Percentiles rank a stretch among this genome's conserved stretches.
Evolutionary conservation across 2,113 vertebrate genomes (phyloP).

Genomic region (Melanocharis versteri): DNA sequence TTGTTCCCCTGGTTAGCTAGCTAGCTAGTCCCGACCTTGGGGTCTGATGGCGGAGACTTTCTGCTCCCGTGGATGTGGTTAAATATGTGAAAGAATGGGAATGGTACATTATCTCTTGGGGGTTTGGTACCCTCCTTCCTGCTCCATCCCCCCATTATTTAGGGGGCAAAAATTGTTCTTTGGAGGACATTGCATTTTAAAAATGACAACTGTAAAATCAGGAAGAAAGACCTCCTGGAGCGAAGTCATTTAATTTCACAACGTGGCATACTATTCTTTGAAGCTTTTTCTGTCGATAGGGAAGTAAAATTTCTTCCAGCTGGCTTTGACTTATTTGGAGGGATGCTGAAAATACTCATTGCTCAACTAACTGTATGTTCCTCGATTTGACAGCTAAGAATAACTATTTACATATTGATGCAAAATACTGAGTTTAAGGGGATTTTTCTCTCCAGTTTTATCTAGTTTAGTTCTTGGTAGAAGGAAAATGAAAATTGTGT

Average conservation of each 20-base stretch:
- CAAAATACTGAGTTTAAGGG: neutral
- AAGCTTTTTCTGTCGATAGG: neutral
- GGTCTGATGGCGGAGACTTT: neutral
- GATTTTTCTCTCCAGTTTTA: neutral
- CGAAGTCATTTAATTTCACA: slow-evolving; percentile 3
- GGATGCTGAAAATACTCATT: slow-evolving; percentile 30
- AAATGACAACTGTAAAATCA: neutral
- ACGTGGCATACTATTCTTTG: neutral
- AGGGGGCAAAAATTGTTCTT: neutral
- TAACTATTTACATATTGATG: slow-evolving; percentile 17
- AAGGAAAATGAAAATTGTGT: neutral
- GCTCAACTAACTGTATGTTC: neutral
- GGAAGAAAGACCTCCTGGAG: neutral
- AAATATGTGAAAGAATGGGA: neutral
- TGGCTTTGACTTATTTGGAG: slow-evolving; percentile 29
- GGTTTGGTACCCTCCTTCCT: neutral
- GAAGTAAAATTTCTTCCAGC: slow-evolving; percentile 47
- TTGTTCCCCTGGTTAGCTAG: neutral
- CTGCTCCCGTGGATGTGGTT: neutral
- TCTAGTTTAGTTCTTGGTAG: neutral
- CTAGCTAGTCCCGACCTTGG: neutral
- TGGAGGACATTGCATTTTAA: neutral
- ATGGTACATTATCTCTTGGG: neutral
- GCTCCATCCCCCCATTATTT: neutral
- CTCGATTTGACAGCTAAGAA: slow-evolving; percentile 6